Conservation (phyloP, 2,888 invertebrate genomes). For the Parnassius orleans region DNA sequence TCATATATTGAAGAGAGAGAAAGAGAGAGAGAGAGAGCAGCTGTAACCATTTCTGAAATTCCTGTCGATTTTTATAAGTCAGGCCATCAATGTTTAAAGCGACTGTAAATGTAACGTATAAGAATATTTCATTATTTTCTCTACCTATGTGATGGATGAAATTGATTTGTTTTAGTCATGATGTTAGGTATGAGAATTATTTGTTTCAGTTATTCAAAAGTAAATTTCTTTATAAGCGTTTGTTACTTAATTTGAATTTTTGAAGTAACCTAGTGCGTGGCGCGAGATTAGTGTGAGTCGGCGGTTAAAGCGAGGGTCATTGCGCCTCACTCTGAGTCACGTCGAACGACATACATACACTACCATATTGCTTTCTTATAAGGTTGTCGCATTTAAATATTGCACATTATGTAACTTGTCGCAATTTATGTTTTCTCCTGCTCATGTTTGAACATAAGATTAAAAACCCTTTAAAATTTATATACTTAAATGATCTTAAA, state of each 20-base stretch:
- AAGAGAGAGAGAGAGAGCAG: too few species aligned
- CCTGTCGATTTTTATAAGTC: too few species aligned
- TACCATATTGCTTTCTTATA: constrained; percentile 79
- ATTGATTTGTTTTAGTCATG: not conserved
- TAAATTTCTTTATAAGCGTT: not conserved
- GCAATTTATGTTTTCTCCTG: constrained; percentile 65
- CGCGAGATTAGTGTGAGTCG: constrained; percentile 18
- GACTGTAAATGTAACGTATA: too few species aligned
- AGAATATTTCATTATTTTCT: too few species aligned
- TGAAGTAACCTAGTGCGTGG: constrained; percentile 11
- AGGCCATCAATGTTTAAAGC: too few species aligned
- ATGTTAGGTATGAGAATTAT: not conserved
- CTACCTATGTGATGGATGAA: too few species aligned
- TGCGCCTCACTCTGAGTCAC: constrained; percentile 22
- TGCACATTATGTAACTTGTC: constrained; percentile 77
- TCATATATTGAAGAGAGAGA: too few species aligned
- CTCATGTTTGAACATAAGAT: constrained; percentile 5
- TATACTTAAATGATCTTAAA: not conserved
- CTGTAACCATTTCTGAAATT: too few species aligned
- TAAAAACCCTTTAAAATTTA: constrained; percentile 2
- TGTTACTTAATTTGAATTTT: constrained; percentile 24
- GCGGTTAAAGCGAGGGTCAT: constrained; percentile 17
- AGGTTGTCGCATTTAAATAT: constrained; percentile 76
- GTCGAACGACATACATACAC: constrained; percentile 33
- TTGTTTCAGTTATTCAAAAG: not conserved